Base-by-base conservation (phyloP, 1,140 invertebrate genomes). In the Ceratosolen fusciceps region DNA sequence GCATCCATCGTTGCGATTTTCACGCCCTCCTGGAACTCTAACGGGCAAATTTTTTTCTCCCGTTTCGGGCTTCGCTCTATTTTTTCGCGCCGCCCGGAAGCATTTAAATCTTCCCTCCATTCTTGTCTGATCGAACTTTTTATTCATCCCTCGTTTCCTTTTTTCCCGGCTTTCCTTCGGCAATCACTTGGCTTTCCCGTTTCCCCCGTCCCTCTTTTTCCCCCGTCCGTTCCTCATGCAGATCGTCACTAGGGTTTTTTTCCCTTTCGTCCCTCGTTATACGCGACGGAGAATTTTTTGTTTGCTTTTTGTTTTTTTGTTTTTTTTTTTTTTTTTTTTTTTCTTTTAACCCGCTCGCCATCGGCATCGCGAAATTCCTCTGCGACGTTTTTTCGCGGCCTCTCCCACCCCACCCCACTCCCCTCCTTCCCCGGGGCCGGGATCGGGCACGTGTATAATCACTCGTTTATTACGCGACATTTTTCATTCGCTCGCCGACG, bases 41-140 rank as follows among this genome's bases (percentile, higher is more conserved):
- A 31, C 7, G 19, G 29, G 31, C 39, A 26, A 39, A 43, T 47
- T 60, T 71, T n/a, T 77, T 77, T 58, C 26, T 54, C 60, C 12
- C 37, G 2, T 49, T 21, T 0, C 39, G 29, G 5, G 21, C 24
- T 14, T 19, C 0, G 34, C 54, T 12, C 16, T 43, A 43, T 67
- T 65, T 54, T 81, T 81, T 83, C 78, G 73, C 78, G 73, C 73
- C 76, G 47, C 80, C 79, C 83, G 82, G 83, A 86, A 82, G 82
- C 82, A 85, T 85, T 86, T 83, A 87, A 84, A 82, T 54, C 82
- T 7, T 12, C 60, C 56, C 43, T 74, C 26, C 58, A 52, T 65
- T 34, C 12, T 31, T 54, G 14, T 16, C 56, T 62, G 54, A 56
- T 29, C 62, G 37, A 39, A 43, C 1, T 31, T 39, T 34, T 4